Base-by-base conservation (phyloP, 2,888 invertebrate species). In the Lithosia quadra region DNA sequence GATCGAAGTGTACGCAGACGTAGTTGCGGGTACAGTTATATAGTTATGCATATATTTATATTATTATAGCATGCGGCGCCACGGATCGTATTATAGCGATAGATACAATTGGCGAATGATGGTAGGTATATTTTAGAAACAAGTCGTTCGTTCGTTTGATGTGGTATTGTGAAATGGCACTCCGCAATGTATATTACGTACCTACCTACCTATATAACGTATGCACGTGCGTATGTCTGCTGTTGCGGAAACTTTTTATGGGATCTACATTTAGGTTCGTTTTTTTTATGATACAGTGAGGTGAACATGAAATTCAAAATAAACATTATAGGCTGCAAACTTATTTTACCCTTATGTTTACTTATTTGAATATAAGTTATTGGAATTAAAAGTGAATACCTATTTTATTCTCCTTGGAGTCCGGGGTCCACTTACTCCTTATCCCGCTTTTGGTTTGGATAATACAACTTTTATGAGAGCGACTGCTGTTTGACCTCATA, bases 121-220 rank as follows among this genome's bases (percentile, higher is more conserved):
- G 71, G 61, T 77, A 68, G n/a, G n/a, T n/a, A n/a, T 78, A 71
- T 75, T 80, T 70, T 22, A 68, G 53, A 71, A 74, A 71, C 69
- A 72, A 68, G 63, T 63, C 22, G 22, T 64, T 69, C 67, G 58
- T 80, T 73, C n/a, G n/a, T n/a, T n/a, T 77, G 74, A 75, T 82
- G 68, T 74, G 63, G 68, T 68, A 53, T 70, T 73, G 63, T 60
- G 68, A 74, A 77, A 77, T 34, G 43, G 61, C 43, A 65, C 34
- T 43, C 43, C n/a, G 18, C 13, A 39, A 67, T 24, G 33, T 60
- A 49, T 39, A 61, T 55, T 39, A 9, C 55, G 21, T 56, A 66
- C 28, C n/a, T 56, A 53, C n/a, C n/a, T n/a, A n/a, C n/a, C n/a
- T n/a, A n/a, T 13, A 11, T 11, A 22, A n/a, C 34, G n/a, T 36